Percentiles rank a stretch among this genome's conserved stretches.
phyloP scores from a whole-genome alignment of 2,797 vertebrate genomes.

The Acropternis orthonyx region DNA sequence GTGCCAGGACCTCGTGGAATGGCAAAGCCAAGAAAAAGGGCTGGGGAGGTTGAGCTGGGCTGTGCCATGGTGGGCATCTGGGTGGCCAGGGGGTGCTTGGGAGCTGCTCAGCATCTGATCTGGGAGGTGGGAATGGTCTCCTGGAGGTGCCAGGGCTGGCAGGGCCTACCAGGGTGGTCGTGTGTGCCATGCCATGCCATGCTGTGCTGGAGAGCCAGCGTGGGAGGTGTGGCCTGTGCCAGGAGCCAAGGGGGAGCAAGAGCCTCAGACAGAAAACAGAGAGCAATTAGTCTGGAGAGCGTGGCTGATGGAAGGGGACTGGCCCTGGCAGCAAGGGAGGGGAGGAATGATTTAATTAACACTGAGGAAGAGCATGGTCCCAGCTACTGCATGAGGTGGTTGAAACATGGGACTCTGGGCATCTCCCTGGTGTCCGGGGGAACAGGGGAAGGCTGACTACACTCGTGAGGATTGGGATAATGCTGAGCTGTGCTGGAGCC shows the following conservation, averaged over 20 bases:
- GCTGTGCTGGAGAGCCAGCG: rapidly evolving
- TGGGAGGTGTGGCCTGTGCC: neutral
- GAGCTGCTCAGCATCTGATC: neutral
- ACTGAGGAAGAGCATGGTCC: rapidly evolving
- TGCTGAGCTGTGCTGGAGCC: neutral
- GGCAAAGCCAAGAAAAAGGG: neutral
- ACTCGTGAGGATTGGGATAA: rapidly evolving
- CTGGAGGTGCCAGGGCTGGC: neutral
- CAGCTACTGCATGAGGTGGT: rapidly evolving
- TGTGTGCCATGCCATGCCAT: neutral
- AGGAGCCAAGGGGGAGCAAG: neutral
- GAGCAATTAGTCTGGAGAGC: neutral
- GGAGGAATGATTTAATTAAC: neutral
- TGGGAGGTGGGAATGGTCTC: rapidly evolving
- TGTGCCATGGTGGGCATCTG: neutral
- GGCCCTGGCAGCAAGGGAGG: neutral
- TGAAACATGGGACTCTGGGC: neutral
- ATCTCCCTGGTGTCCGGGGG: neutral
- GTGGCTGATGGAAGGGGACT: neutral
- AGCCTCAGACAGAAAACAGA: no score
- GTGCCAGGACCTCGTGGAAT: neutral
- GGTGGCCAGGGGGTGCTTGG: rapidly evolving
- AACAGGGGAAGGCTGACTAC: neutral
- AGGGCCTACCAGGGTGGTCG: rapidly evolving
- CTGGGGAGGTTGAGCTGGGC: neutral